phyloP scores from a whole-genome alignment of 2,113 vertebrate genomes.

The Petroica traversi region DNA sequence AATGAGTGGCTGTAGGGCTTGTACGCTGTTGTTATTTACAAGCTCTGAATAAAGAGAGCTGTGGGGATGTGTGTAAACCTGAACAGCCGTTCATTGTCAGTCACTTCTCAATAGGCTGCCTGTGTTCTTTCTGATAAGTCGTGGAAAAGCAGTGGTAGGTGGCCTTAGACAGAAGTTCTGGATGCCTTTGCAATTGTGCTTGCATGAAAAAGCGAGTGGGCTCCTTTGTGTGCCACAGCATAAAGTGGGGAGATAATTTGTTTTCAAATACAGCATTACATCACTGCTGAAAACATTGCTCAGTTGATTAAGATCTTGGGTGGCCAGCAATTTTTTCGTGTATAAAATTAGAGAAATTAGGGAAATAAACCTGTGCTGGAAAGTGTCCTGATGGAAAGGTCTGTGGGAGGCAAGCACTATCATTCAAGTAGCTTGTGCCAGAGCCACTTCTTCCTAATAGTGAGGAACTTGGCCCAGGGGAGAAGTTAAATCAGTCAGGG shows the following conservation, averaged over 20 bases:
- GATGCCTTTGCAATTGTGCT: background rate
- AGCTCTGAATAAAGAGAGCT: background rate
- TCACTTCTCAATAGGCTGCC: background rate
- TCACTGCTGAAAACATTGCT: background rate
- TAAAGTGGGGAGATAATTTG: background rate
- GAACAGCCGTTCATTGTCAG: background rate
- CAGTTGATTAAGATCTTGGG: background rate
- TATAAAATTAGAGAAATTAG: background rate
- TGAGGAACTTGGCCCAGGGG: background rate
- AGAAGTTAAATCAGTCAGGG: background rate
- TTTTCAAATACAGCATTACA: slow-evolving; percentile 6
- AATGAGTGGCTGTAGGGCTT: slow-evolving; percentile 28
- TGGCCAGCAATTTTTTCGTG: background rate
- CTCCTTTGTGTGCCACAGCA: background rate
- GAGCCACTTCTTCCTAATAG: background rate
- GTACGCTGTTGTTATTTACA: background rate
- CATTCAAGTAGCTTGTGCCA: background rate
- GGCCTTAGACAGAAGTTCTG: background rate
- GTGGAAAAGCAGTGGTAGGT: background rate
- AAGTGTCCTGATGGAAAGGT: background rate
- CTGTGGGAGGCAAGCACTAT: background rate
- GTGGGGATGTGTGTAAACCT: background rate
- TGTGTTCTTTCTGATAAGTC: slow-evolving; percentile 12
- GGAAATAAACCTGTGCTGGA: background rate
- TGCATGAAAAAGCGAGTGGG: background rate